Evolutionary conservation across 1,140 invertebrate species (phyloP).

Genomic region (Trichomalopsis sarcophagae): DNA sequence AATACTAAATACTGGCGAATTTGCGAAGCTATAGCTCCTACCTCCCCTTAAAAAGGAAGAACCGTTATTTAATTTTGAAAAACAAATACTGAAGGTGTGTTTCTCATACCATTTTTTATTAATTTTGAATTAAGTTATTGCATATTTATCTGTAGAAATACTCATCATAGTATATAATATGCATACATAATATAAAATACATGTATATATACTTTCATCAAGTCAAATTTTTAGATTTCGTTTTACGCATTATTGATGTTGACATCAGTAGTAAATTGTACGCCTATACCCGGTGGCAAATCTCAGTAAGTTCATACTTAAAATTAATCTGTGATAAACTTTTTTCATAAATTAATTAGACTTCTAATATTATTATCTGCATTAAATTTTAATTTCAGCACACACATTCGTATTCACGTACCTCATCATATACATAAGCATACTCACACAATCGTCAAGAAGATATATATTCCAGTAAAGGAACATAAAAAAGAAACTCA

Average conservation of each 20-base stretch:
- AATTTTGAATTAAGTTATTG: too few species aligned
- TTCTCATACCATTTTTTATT: too few species aligned
- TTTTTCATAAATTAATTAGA: neutral
- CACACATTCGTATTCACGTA: slow-evolving; percentile 62
- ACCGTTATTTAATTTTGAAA: too few species aligned
- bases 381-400: slow-evolving; percentile 53
- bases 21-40: too few species aligned
- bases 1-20: too few species aligned
- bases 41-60: too few species aligned
- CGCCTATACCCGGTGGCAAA: neutral
- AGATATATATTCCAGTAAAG: slow-evolving; percentile 63
- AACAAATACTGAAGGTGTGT: too few species aligned
- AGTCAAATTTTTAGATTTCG: neutral
- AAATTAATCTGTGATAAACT: neutral
- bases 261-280: neutral
- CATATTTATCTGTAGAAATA: neutral
- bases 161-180: neutral
- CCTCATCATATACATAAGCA: slow-evolving; percentile 61
- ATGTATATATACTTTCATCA: neutral
- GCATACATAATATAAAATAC: neutral
- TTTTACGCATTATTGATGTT: neutral
- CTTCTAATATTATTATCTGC: neutral
- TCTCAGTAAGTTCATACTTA: neutral
- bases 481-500: slow-evolving; percentile 49
- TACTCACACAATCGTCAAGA: slow-evolving; percentile 61